Evolutionary conservation across 2,888 invertebrate genomes (phyloP).

Genomic region (Cloeon dipterum): DNA sequence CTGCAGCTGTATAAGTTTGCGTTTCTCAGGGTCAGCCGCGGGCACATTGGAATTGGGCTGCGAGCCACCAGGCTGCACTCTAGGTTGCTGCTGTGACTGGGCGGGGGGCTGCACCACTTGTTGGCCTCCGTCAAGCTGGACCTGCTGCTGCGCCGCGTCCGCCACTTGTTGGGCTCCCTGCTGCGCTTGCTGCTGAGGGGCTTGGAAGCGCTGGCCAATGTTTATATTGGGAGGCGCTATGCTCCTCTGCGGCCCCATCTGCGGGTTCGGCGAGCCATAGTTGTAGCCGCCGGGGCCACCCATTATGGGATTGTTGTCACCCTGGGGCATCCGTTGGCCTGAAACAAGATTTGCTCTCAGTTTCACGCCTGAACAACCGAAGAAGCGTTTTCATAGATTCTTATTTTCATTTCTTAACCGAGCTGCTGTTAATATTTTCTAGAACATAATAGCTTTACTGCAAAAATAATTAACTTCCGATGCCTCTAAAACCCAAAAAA

Average conservation of each 20-base stretch:
- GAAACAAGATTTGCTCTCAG: too few relatives aligned
- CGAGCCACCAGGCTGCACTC: too few relatives aligned
- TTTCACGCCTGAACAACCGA: too few relatives aligned
- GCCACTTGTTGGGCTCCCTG: conserved; percentile 15
- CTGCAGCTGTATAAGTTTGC: conserved; percentile 96
- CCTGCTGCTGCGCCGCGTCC: conserved; percentile 40
- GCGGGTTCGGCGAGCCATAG: conserved; percentile 13
- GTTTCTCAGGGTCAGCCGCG: conserved; percentile 83
- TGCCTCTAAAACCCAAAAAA: too few relatives aligned
- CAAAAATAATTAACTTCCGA: too few relatives aligned
- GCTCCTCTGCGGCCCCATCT: conserved; percentile 26
- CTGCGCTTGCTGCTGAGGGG: conserved; percentile 13
- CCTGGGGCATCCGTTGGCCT: conserved; percentile 34
- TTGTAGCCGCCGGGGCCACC: conserved; percentile 18
- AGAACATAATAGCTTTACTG: too few relatives aligned
- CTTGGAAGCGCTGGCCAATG: conserved; percentile 9
- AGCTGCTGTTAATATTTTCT: too few relatives aligned
- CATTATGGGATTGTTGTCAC: conserved; percentile 14
- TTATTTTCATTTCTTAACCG: too few relatives aligned
- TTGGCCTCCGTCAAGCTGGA: conserved; percentile 38
- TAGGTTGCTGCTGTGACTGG: conserved; percentile 25
- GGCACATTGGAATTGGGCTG: conserved; percentile 4
- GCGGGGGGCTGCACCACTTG: conserved; percentile 56
- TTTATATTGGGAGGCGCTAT: conserved; percentile 18
- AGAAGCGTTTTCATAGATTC: too few relatives aligned